A percentile compares a stretch with the other conserved stretches of the same genome.
These are phyloP conservation scores for Dermatophagoides farinae DNA, from an alignment of 1,140 invertebrate species.

Conservation along the genomic window DNA sequence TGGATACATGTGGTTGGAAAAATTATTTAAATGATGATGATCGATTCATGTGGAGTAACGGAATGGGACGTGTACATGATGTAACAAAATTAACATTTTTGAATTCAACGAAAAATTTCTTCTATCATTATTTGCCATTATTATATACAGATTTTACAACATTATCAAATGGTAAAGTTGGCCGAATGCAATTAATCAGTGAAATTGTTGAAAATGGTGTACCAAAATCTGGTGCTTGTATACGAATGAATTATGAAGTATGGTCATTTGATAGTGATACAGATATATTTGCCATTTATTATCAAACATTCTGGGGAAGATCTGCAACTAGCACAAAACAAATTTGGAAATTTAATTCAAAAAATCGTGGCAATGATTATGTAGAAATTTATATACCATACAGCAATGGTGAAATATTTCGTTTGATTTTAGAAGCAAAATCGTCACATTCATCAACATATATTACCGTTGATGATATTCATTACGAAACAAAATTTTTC, in stretches of 20 bases:
- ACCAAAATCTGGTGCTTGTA: not conserved
- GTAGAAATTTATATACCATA: too few species aligned
- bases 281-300: not conserved
- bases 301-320: not conserved
- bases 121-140: not conserved
- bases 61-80: not conserved
- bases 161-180: not conserved
- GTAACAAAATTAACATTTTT: not conserved
- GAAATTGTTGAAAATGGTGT: not conserved
- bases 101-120: not conserved
- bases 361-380: too few species aligned
- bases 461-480: not conserved
- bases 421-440: too few species aligned
- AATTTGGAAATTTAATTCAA: too few species aligned
- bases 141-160: not conserved
- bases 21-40: too few species aligned
- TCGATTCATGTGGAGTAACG: not conserved
- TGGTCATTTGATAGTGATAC: not conserved
- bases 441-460: too few species aligned
- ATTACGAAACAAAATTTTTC: not conserved
- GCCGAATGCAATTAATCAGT: not conserved
- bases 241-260: not conserved
- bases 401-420: too few species aligned
- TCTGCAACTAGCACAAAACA: too few species aligned
- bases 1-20: too few species aligned